phyloP scores from a whole-genome alignment of 2,797 vertebrate genomes.

The Poeciliopsis presidionis region DNA sequence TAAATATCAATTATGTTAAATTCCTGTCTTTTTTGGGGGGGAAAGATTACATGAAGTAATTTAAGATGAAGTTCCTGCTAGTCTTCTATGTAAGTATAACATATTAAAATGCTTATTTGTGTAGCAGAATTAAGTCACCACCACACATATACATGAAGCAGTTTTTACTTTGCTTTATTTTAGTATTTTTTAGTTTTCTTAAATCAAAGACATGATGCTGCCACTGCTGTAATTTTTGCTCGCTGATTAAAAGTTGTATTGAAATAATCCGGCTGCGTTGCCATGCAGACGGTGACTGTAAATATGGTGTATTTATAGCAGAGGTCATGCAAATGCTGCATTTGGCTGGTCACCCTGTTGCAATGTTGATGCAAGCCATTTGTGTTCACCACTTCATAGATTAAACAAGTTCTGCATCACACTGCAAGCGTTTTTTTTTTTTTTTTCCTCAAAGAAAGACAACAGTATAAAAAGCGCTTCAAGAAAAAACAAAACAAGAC shows the following conservation, averaged over 20 bases:
- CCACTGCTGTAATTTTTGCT: not conserved
- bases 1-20: no score
- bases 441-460: not conserved
- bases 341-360: slow-evolving; percentile 2
- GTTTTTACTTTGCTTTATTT: not conserved
- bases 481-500: not conserved
- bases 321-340: slow-evolving; percentile 26
- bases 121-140: not conserved
- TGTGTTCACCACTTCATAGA: not conserved
- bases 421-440: not conserved
- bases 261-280: not conserved
- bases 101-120: not conserved
- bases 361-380: slow-evolving; percentile 17
- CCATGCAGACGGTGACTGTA: slow-evolving; percentile 7
- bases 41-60: no score
- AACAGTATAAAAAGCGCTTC: not conserved
- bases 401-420: not conserved
- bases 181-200: not conserved
- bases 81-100: not conserved
- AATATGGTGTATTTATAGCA: slow-evolving; percentile 32
- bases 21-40: no score
- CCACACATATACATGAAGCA: not conserved
- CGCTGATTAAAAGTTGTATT: not conserved
- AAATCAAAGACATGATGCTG: not conserved
- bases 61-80: not conserved